phyloP scores from a whole-genome alignment of 2,797 vertebrate species.

The Glyptemys insculpta region DNA sequence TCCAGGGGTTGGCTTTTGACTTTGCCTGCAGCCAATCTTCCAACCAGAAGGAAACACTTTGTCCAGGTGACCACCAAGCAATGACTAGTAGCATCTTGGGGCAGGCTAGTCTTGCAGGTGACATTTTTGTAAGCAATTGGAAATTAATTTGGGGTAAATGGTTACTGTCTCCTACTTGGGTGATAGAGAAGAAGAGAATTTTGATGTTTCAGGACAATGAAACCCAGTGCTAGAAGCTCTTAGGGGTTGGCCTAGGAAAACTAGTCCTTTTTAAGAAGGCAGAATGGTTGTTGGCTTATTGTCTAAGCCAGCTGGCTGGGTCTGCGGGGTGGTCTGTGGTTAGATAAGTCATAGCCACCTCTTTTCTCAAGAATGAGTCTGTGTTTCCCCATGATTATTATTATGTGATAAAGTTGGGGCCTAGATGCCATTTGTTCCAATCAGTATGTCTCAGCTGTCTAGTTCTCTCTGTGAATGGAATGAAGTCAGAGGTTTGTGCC shows the following conservation, averaged over 20 bases:
- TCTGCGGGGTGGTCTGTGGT: background rate
- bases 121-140: background rate
- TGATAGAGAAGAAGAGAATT: background rate
- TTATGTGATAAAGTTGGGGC: background rate
- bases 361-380: background rate
- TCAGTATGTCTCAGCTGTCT: background rate
- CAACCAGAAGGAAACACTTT: background rate
- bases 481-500: background rate
- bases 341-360: background rate
- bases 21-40: too few species aligned
- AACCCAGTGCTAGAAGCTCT: background rate
- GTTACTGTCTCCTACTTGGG: background rate
- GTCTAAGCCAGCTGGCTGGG: background rate
- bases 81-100: background rate
- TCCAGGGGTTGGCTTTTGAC: background rate
- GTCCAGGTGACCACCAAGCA: background rate
- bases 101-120: background rate
- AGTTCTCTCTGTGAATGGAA: background rate
- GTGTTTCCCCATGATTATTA: background rate
- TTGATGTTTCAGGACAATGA: background rate
- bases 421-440: fast-evolving
- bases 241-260: background rate
- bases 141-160: background rate
- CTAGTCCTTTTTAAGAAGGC: background rate
- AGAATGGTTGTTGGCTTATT: background rate